phyloP scores from a whole-genome alignment of 2,888 invertebrate genomes.

The Aphidoletes aphidimyza region DNA sequence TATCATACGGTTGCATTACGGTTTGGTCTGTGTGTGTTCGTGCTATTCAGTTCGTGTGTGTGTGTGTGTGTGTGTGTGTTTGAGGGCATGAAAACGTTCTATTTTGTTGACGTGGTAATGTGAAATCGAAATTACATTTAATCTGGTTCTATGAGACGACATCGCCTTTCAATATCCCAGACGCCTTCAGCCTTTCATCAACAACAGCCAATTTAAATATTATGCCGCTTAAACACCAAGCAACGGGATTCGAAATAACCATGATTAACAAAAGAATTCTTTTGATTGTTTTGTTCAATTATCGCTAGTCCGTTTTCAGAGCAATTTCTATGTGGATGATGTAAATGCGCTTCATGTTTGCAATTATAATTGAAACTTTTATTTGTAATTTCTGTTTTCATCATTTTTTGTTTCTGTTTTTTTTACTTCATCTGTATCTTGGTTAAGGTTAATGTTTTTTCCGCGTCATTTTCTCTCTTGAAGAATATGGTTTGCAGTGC shows the following conservation, averaged over 20 bases:
- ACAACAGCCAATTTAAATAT: background rate
- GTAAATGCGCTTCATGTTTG: background rate
- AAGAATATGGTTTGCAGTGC: background rate
- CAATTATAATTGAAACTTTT: background rate
- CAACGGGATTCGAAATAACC: too few species aligned
- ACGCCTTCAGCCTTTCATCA: background rate
- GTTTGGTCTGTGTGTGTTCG: background rate
- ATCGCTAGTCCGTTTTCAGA: background rate
- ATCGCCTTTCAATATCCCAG: background rate
- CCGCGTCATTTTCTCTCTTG: background rate
- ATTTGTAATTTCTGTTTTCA: background rate
- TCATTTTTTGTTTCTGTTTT: background rate
- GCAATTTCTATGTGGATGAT: background rate
- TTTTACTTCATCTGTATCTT: background rate
- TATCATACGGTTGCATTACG: background rate
- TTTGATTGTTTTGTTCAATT: background rate
- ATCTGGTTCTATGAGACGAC: background rate
- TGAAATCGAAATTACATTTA: background rate
- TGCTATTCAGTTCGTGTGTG: too few species aligned
- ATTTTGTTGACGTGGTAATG: background rate
- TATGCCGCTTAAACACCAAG: too few species aligned
- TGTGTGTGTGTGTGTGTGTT: too few species aligned
- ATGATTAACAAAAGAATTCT: constrained; percentile 12
- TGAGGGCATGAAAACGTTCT: constrained; percentile 10
- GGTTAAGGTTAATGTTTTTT: constrained; percentile 42